Evolutionary conservation across 2,797 vertebrate genomes (phyloP).

Genomic region (Silurus aristotelis): DNA sequence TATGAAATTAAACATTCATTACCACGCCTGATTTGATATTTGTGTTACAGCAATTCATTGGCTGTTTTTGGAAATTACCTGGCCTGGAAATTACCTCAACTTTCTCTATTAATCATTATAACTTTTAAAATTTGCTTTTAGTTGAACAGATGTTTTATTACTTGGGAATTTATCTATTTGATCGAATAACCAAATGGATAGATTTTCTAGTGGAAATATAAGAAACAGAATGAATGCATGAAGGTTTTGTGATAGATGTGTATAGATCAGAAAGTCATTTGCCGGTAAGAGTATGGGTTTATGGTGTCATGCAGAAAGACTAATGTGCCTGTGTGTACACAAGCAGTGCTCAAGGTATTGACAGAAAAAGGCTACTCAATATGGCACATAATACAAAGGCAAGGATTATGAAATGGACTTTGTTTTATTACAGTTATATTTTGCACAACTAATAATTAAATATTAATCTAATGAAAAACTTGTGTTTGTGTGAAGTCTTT

Average conservation of each 20-base stretch:
- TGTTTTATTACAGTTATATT: background rate
- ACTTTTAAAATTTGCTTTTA: background rate
- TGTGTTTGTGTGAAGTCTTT: background rate
- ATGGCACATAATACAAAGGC: background rate
- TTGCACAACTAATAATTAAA: background rate
- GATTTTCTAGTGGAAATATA: background rate
- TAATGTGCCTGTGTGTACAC: constrained; percentile 26
- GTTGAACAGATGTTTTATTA: background rate
- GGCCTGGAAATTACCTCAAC: background rate
- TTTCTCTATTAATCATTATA: background rate
- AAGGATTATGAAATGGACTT: background rate
- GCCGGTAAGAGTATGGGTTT: background rate
- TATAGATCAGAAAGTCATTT: constrained; percentile 8
- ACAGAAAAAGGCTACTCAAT: constrained; percentile 1
- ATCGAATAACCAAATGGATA: background rate
- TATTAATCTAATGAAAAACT: background rate
- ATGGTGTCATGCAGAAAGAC: constrained; percentile 10
- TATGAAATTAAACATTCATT: constrained; percentile 5
- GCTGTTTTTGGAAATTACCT: background rate
- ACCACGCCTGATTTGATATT: background rate
- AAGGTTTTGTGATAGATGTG: background rate
- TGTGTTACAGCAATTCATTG: background rate
- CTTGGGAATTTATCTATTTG: background rate
- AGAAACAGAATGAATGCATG: background rate
- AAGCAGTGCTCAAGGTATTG: constrained; percentile 4